Base-by-base conservation (phyloP, 2,888 invertebrate genomes). In the Cryptocephalus moraei region DNA sequence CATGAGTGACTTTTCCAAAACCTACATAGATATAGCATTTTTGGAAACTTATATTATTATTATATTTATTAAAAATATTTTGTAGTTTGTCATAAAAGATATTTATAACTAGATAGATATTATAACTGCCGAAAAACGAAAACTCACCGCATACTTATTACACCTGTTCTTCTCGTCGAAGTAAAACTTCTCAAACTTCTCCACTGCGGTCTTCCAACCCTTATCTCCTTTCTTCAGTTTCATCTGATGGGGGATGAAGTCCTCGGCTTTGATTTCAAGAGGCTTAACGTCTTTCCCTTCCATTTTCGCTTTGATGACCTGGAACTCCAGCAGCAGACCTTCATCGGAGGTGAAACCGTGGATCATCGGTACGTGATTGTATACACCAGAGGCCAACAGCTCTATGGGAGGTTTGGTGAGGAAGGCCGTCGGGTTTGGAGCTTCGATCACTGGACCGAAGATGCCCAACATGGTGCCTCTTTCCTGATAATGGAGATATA, bases 301-400 rank as follows among this genome's bases (percentile, higher is more conserved):
- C n/a, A n/a, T n/a, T n/a, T n/a, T n/a, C n/a, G n/a, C n/a, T n/a
- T n/a, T n/a, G n/a, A n/a, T n/a, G n/a, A n/a, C n/a, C n/a, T n/a
- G n/a, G n/a, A n/a, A n/a, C n/a, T n/a, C n/a, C n/a, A n/a, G n/a
- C n/a, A 44, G 13, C 8, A 49, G n/a, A 12, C 46, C 44, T 33
- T 50, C 50, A 3, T 44, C 44, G 1, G 41, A 38, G 41, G 11
- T 42, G 14, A 48, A 48, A 3, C 50, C 49, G 9, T 52, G 44
- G 6, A 61, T 49, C 22, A 56, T 49, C 8, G 61, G 59, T 4
- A 61, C 59, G 31, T 55, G 42, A 13, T 55, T 55, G 38, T 55
- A 57, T n/a, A 55, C 48, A 10, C 58, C 57, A n/a, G 49, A 43
- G n/a, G 13, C 39, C 0, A 60, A 48, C 8, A 57, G 43, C 8